A percentile compares a stretch with the other conserved stretches of the same genome.
phyloP scores from a whole-genome alignment of 2,888 invertebrate species.

The Brenthis hecate region DNA sequence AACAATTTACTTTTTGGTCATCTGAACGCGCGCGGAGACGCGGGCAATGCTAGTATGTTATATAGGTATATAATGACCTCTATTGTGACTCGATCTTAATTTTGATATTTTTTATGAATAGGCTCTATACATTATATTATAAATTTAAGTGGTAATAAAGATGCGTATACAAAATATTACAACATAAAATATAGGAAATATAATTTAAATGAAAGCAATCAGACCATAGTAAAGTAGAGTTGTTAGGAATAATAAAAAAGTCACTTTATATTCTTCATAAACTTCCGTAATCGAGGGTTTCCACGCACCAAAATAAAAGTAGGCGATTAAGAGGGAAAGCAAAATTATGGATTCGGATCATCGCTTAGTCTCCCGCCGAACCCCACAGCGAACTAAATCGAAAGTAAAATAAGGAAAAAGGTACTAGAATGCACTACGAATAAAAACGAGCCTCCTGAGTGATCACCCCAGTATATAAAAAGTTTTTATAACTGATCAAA shows the following conservation, averaged over 20 bases:
- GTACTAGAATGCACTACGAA: slow-evolving; percentile 22
- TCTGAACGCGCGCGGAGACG: too few species aligned
- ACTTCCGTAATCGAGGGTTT: slow-evolving; percentile 16
- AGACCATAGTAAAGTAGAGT: not conserved
- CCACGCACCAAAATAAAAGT: slow-evolving; percentile 19
- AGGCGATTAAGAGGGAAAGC: slow-evolving; percentile 16
- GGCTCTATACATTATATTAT: too few species aligned
- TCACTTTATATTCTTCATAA: not conserved
- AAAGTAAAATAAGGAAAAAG: slow-evolving; percentile 19
- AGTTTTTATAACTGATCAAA: slow-evolving; percentile 7
- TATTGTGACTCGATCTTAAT: too few species aligned
- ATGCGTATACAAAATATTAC: too few species aligned
- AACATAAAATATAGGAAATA: too few species aligned
- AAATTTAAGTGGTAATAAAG: too few species aligned
- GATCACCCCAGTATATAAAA: slow-evolving; percentile 14
- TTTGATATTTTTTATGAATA: too few species aligned
- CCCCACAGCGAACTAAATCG: slow-evolving; percentile 19
- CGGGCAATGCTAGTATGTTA: too few species aligned
- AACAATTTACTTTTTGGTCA: too few species aligned
- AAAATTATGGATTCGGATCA: slow-evolving; percentile 27
- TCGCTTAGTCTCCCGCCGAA: slow-evolving; percentile 10
- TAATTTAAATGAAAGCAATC: too few species aligned
- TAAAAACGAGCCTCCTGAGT: slow-evolving; percentile 22
- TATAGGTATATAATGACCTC: too few species aligned
- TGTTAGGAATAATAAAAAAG: not conserved